phyloP scores from a whole-genome alignment of 2,113 vertebrate species.

The Monarcha castaneiventris region DNA sequence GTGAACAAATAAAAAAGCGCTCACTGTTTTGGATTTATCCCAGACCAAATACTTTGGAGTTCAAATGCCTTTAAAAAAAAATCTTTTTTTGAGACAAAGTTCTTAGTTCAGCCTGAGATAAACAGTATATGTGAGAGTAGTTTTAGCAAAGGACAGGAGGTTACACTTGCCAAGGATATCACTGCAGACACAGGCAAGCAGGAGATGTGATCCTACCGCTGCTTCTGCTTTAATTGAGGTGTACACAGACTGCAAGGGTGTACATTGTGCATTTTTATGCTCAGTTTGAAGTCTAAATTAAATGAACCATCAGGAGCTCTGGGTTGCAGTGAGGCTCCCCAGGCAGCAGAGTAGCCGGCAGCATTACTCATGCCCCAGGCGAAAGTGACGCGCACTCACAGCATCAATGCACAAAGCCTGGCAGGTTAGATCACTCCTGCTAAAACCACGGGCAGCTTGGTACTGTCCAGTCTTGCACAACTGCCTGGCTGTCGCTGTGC shows the following conservation, averaged over 20 bases:
- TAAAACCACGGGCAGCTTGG: neutral
- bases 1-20: neutral
- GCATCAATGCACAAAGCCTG: neutral
- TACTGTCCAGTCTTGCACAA: conserved; percentile 57
- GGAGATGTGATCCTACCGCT: neutral
- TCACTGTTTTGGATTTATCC: neutral
- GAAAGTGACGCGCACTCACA: neutral
- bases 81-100: neutral
- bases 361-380: neutral
- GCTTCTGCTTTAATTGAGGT: neutral
- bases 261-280: neutral
- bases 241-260: neutral
- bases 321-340: neutral
- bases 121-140: neutral
- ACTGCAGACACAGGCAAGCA: neutral
- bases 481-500: neutral
- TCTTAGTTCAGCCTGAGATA: neutral
- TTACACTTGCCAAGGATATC: neutral
- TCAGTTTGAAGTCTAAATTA: neutral
- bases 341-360: neutral
- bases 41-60: neutral
- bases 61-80: neutral
- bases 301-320: neutral
- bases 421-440: conserved; percentile 38
- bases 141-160: neutral